These are phyloP conservation scores for Triops longicaudatus DNA, from an alignment of 1,140 invertebrate species.

Conservation along the genomic window DNA sequence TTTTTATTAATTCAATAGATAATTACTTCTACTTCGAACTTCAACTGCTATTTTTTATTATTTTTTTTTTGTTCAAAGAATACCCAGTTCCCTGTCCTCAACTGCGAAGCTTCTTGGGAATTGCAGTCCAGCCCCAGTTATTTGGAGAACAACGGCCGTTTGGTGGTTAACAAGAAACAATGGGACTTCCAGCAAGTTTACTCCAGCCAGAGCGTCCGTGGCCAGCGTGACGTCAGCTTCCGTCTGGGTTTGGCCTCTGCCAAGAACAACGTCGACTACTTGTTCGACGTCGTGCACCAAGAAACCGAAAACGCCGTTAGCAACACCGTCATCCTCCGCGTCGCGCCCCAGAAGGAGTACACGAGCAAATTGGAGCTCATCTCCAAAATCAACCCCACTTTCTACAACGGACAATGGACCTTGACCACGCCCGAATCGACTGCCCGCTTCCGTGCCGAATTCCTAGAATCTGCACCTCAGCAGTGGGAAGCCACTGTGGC, in stretches of 20 bases:
- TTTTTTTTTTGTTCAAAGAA: constrained; percentile 24
- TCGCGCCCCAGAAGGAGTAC: constrained; percentile 11
- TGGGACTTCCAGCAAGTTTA: constrained; percentile 32
- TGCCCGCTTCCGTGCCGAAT: constrained; percentile 5
- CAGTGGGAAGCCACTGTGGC: constrained; percentile 13
- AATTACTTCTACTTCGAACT: not conserved
- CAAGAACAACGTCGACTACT: constrained; percentile 32
- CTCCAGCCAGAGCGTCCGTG: constrained; percentile 28
- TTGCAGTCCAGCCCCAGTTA: constrained; percentile 34
- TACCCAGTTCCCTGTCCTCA: constrained; percentile 33
- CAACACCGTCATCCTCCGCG: not conserved
- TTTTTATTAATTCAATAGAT: not conserved
- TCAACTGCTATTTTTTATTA: not conserved
- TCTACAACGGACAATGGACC: constrained; percentile 22
- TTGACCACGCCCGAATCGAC: constrained; percentile 7
- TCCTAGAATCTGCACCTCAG: not conserved
- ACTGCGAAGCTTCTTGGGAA: constrained; percentile 34
- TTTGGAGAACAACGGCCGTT: constrained; percentile 34
- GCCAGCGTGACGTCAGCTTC: constrained; percentile 31
- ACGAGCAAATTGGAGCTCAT: constrained; percentile 21
- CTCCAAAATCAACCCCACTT: constrained; percentile 16
- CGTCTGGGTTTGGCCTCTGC: constrained; percentile 27
- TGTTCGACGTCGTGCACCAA: constrained; percentile 29
- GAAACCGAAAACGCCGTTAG: constrained; percentile 18
- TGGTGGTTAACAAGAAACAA: constrained; percentile 31